These are phyloP conservation scores for Pristionchus entomophagus DNA, from an alignment of 2,888 invertebrate genomes.

Conservation along the genomic window DNA sequence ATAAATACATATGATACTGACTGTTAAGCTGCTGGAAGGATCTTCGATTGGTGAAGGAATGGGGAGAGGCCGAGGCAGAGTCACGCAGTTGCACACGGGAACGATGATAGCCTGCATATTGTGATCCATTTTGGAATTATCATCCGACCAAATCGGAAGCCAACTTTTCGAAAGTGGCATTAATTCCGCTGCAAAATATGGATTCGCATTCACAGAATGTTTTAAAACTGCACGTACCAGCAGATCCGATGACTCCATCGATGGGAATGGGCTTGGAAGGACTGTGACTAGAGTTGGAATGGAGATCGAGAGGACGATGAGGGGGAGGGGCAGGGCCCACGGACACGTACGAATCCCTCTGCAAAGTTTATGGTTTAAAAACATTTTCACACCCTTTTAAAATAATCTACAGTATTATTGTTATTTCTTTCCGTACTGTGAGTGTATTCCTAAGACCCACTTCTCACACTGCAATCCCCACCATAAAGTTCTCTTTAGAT, in stretches of 20 bases:
- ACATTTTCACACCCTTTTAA: no score
- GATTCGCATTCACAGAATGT: no score
- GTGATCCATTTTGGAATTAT: neutral
- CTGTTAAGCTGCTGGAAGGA: slow-evolving; percentile 32
- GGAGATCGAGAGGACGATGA: neutral
- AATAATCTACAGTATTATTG: neutral
- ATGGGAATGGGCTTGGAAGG: slow-evolving; percentile 37
- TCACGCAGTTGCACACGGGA: slow-evolving; percentile 26
- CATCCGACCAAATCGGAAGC: neutral
- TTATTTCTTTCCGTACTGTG: no score
- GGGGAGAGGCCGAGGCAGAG: slow-evolving; percentile 40
- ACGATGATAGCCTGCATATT: neutral
- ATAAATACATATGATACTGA: no score
- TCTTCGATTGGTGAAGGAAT: neutral
- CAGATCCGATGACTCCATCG: slow-evolving; percentile 36
- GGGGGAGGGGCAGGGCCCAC: slow-evolving; percentile 5
- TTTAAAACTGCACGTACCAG: neutral
- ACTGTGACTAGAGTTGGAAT: neutral
- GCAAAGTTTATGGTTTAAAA: neutral
- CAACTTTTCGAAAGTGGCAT: neutral
- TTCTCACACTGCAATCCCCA: no score
- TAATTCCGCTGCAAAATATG: no score
- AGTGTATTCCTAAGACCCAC: no score
- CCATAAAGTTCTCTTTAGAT: no score
- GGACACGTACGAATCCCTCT: neutral